Evolutionary conservation across 2,797 vertebrate genomes (phyloP).

Genomic region (Rachycentron canadum): DNA sequence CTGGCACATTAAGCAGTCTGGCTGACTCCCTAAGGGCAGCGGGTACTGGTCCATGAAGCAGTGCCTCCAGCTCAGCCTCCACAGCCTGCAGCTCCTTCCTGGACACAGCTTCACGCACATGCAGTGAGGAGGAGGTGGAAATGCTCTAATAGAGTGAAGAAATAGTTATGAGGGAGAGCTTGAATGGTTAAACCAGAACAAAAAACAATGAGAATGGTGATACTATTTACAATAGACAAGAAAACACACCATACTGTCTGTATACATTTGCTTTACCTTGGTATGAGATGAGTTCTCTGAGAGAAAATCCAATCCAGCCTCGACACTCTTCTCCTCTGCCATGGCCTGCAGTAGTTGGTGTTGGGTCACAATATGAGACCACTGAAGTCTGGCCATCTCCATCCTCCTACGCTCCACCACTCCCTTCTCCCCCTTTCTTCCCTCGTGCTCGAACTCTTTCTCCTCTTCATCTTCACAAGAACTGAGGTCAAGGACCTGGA

Average conservation of each 20-base stretch:
- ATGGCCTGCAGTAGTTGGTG: slow-evolving; percentile 88
- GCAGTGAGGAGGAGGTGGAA: slow-evolving; percentile 78
- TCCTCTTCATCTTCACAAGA: slow-evolving; percentile 72
- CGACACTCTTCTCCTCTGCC: slow-evolving; percentile 85
- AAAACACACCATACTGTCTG: neutral
- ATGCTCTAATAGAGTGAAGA: slow-evolving; percentile 61
- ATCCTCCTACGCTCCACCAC: slow-evolving; percentile 78
- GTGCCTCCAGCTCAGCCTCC: slow-evolving; percentile 85
- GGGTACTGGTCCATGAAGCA: slow-evolving; percentile 86
- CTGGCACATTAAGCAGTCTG: slow-evolving; percentile 85
- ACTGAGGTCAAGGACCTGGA: slow-evolving; percentile 85
- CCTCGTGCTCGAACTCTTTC: slow-evolving; percentile 35
- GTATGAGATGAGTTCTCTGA: slow-evolving; percentile 80
- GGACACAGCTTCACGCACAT: slow-evolving; percentile 82
- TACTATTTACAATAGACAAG: neutral
- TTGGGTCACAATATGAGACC: slow-evolving; percentile 88
- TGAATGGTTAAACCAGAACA: neutral
- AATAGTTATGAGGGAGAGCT: neutral
- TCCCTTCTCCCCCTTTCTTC: slow-evolving; percentile 58
- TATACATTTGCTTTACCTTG: slow-evolving; percentile 74
- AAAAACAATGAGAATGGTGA: neutral
- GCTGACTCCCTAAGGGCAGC: slow-evolving; percentile 88
- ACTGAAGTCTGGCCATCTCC: slow-evolving; percentile 89
- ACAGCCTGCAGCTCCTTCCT: slow-evolving; percentile 85
- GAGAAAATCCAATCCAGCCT: slow-evolving; percentile 85